phyloP scores from a whole-genome alignment of 2,888 invertebrate genomes.

The Agrypnus murinus region DNA sequence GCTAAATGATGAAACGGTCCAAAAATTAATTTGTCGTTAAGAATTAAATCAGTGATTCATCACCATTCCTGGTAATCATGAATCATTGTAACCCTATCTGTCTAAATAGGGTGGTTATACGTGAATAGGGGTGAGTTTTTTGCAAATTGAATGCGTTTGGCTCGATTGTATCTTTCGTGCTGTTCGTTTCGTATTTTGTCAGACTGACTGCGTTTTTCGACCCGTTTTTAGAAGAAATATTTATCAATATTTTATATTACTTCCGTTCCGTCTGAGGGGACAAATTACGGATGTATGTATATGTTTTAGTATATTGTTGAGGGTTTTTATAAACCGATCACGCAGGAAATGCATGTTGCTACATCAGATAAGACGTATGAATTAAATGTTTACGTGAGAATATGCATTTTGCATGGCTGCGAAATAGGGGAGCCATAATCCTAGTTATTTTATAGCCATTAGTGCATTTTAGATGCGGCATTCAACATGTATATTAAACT shows the following conservation, averaged over 20 bases:
- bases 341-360: conserved; percentile 39
- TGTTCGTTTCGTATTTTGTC: conserved; percentile 15
- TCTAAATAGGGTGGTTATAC: conserved; percentile 36
- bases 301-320: conserved; percentile 6
- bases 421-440: conserved; percentile 36
- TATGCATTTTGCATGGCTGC: conserved; percentile 48
- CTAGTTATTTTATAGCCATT: conserved; percentile 40
- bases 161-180: conserved; percentile 46
- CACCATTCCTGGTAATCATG: conserved; percentile 60
- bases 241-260: conserved; percentile 44
- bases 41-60: conserved; percentile 61
- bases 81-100: conserved; percentile 59
- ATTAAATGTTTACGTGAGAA: conserved; percentile 50
- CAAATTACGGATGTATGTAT: conserved; percentile 18
- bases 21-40: conserved; percentile 50
- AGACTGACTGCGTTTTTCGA: conserved; percentile 18
- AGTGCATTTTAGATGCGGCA: conserved; percentile 44
- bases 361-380: conserved; percentile 39
- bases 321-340: conserved; percentile 35
- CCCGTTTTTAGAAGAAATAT: conserved; percentile 30
- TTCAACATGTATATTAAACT: conserved; percentile 41
- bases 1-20: conserved; percentile 24
- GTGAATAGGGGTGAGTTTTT: conserved; percentile 38
- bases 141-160: conserved; percentile 53
- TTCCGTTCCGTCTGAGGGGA: conserved; percentile 37